Conservation (phyloP, 2,113 vertebrate species). For the Callopanchax toddi region DNA sequence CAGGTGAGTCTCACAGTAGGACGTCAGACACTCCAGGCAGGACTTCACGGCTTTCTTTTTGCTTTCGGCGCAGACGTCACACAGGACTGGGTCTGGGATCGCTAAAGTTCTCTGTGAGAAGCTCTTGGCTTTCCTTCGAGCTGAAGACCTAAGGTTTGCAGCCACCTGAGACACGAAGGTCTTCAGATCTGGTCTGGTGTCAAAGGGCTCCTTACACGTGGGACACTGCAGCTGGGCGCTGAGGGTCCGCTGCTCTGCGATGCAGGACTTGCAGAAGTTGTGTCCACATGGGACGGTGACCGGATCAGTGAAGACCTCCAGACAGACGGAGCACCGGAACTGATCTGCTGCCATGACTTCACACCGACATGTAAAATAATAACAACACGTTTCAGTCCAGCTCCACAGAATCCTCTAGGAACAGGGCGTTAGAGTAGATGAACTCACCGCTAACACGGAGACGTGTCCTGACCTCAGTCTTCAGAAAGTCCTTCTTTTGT, state of each 20-base stretch:
- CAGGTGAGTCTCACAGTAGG: conserved; percentile 19
- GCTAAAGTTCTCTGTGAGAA: neutral
- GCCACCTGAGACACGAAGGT: neutral
- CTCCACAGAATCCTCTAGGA: neutral
- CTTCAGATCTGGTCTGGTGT: conserved; percentile 1
- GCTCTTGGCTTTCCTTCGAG: neutral
- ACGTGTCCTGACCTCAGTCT: too few species aligned
- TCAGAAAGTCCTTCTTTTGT: too few species aligned
- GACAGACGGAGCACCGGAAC: conserved; percentile 11
- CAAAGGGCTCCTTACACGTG: neutral
- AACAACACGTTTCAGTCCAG: too few species aligned
- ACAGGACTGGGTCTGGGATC: neutral
- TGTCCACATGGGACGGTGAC: neutral
- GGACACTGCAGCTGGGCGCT: neutral
- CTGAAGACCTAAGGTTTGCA: neutral
- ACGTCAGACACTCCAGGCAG: conserved; percentile 14
- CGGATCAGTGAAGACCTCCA: neutral
- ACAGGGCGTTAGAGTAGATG: too few species aligned
- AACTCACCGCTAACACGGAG: too few species aligned
- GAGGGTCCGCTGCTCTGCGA: neutral
- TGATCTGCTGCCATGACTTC: neutral
- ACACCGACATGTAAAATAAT: neutral
- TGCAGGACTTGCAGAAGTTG: neutral
- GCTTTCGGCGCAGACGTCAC: neutral
- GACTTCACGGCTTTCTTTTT: conserved; percentile 10